Evolutionary conservation across 2,797 vertebrate genomes (phyloP).

Genomic region (Pangasius djambal): DNA sequence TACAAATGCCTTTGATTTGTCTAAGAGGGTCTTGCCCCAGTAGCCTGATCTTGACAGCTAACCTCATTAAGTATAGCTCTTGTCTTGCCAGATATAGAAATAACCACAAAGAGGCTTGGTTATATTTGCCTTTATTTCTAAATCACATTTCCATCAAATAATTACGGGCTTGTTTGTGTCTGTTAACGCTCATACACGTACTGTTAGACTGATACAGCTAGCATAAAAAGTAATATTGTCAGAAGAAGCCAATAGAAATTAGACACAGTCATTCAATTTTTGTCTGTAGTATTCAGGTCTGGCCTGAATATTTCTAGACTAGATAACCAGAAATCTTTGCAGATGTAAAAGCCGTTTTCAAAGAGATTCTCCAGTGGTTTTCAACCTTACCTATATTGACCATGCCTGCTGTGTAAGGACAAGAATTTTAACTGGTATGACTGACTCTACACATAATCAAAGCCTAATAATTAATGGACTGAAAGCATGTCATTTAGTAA

Average conservation of each 20-base stretch:
- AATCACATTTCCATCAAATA: constrained; percentile 33
- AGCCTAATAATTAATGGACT: background rate
- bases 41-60: constrained; percentile 59
- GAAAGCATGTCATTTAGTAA: background rate
- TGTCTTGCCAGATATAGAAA: constrained; percentile 62
- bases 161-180: background rate
- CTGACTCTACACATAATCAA: background rate
- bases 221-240: background rate
- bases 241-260: too few species aligned
- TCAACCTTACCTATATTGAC: background rate
- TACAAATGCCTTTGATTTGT: constrained; percentile 61
- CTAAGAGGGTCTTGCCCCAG: constrained; percentile 66
- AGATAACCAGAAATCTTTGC: background rate
- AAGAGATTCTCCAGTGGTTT: background rate
- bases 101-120: constrained; percentile 49
- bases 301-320: background rate
- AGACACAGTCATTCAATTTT: background rate
- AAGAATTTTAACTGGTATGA: background rate
- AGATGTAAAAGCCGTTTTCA: background rate
- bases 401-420: background rate
- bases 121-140: constrained; percentile 22
- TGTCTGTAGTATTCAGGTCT: background rate
- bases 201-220: background rate
- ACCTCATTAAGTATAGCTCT: constrained; percentile 58
- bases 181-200: background rate